These are phyloP conservation scores for Palythoa grandis DNA, from an alignment of 92 coral and sea anemone species.

Conservation along the genomic window DNA sequence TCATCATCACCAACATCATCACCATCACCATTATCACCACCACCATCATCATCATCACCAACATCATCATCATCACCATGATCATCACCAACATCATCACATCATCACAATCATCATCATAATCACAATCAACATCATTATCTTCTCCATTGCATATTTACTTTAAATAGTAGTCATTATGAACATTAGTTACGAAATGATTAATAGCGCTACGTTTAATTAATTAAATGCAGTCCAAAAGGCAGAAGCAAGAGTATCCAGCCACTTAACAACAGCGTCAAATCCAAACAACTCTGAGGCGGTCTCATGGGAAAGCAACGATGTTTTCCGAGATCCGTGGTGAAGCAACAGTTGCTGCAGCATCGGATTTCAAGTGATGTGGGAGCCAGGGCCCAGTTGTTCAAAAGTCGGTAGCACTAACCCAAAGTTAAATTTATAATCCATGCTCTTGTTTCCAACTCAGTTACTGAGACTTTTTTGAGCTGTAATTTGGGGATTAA, in stretches of 20 bases:
- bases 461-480: no score
- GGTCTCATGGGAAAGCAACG: neutral
- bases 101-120: neutral
- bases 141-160: neutral
- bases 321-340: neutral
- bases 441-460: no score
- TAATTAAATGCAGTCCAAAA: conserved; percentile 6
- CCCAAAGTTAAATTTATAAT: no score
- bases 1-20: neutral
- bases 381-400: no score
- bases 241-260: conserved; percentile 15
- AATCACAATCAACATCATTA: no score
- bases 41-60: neutral
- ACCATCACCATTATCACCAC: neutral
- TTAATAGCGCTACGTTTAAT: no score
- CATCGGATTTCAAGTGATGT: neutral
- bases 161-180: neutral
- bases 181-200: neutral
- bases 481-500: no score
- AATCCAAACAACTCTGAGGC: neutral
- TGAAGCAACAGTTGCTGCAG: neutral
- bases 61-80: neutral
- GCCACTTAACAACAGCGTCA: neutral
- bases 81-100: neutral
- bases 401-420: no score